These are phyloP conservation scores for Glaucopsyche alexis DNA, from an alignment of 2,888 invertebrate genomes.

Conservation along the genomic window DNA sequence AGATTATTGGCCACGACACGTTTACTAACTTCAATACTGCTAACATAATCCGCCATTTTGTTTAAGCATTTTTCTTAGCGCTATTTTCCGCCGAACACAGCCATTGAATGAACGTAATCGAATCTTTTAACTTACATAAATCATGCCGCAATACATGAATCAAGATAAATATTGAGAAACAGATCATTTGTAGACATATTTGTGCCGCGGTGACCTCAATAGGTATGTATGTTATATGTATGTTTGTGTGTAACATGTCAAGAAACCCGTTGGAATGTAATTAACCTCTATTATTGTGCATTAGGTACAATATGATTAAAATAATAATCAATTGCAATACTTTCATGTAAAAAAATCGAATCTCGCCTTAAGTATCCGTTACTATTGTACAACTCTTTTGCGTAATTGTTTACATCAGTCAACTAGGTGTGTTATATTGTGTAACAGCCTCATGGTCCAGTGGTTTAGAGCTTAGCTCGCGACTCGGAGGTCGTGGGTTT, in stretches of 20 bases:
- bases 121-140: background rate
- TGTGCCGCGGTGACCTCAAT: conserved; percentile 1
- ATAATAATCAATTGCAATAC: background rate
- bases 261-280: conserved; percentile 9
- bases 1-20: too few relatives aligned
- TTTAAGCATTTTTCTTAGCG: too few relatives aligned
- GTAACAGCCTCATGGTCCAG: too few relatives aligned
- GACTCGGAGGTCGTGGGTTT: too few relatives aligned
- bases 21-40: too few relatives aligned
- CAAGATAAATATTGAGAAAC: background rate
- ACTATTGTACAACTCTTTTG: conserved; percentile 1
- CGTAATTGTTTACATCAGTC: background rate
- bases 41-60: too few relatives aligned
- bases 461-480: too few relatives aligned
- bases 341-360: background rate
- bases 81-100: too few relatives aligned
- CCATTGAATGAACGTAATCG: background rate
- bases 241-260: background rate
- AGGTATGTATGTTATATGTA: background rate
- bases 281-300: conserved; percentile 20
- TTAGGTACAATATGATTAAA: conserved; percentile 10
- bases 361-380: background rate
- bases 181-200: background rate
- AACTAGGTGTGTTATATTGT: conserved; percentile 2
- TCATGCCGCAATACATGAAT: background rate